Evolutionary conservation across 2,888 invertebrate genomes (phyloP).

Genomic region (Drosophila planitibia): DNA sequence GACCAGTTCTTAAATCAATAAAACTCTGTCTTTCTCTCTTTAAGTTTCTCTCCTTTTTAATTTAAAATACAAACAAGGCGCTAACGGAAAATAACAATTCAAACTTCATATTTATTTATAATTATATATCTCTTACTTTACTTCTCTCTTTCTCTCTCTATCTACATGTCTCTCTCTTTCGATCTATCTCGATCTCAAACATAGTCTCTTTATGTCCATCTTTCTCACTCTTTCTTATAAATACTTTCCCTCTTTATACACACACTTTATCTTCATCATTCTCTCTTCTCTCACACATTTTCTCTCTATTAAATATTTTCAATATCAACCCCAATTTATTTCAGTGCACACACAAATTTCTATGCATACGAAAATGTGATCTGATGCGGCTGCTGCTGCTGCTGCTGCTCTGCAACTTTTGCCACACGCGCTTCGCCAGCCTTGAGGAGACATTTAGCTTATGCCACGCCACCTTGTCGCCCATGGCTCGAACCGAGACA

Average conservation of each 20-base stretch:
- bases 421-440: conserved; percentile 43
- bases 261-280: fast-evolving
- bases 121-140: too few relatives aligned
- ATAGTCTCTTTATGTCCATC: not conserved
- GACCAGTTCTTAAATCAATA: not conserved
- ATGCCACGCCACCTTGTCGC: conserved; percentile 40
- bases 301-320: not conserved
- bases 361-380: conserved; percentile 63
- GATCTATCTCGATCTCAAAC: not conserved
- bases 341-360: conserved; percentile 1
- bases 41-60: not conserved
- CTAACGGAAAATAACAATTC: too few relatives aligned
- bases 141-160: not conserved
- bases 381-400: conserved; percentile 17
- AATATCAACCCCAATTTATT: not conserved
- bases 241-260: not conserved
- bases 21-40: not conserved
- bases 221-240: not conserved
- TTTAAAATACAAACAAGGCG: too few relatives aligned
- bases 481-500: conserved; percentile 23
- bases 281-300: not conserved
- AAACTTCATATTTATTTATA: too few relatives aligned
- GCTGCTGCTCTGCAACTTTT: conserved; percentile 11
- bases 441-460: conserved; percentile 66
- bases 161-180: not conserved